Conservation (phyloP, 2,888 invertebrate genomes). For the Trypoxylon attenuatum region DNA sequence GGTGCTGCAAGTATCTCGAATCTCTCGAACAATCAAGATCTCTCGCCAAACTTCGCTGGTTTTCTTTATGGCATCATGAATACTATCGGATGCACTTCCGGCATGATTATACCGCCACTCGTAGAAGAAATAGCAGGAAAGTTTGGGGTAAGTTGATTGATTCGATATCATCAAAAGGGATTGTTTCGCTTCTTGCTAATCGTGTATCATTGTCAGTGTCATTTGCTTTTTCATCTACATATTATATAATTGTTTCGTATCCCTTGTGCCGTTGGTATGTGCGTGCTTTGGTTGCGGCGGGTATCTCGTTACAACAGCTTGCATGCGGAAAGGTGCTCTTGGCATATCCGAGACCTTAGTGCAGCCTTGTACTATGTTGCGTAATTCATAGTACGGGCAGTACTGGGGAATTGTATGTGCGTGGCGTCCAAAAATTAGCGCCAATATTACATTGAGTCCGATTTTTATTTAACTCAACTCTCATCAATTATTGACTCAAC, state of each 20-base stretch:
- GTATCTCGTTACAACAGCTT: slow-evolving; percentile 14
- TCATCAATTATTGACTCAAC: no score
- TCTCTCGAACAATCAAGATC: slow-evolving; percentile 78
- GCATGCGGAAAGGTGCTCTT: slow-evolving; percentile 14
- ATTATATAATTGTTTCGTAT: not conserved
- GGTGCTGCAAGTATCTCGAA: slow-evolving; percentile 75
- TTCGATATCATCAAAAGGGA: no score
- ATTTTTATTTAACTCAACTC: not conserved
- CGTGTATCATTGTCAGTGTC: not conserved
- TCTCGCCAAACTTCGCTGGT: slow-evolving; percentile 85
- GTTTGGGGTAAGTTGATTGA: slow-evolving; percentile 75
- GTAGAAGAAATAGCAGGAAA: slow-evolving; percentile 79
- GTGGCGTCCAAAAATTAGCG: slow-evolving; percentile 13
- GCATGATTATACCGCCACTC: slow-evolving; percentile 82
- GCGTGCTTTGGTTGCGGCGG: not conserved
- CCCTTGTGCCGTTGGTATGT: not conserved
- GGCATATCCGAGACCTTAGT: slow-evolving; percentile 52
- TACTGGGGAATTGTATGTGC: slow-evolving; percentile 56
- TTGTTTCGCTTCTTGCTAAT: not conserved
- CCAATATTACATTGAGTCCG: not conserved
- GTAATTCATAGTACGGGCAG: slow-evolving; percentile 60
- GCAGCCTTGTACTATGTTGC: slow-evolving; percentile 52
- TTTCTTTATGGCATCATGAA: slow-evolving; percentile 85
- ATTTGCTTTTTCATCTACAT: not conserved
- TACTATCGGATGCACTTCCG: slow-evolving; percentile 82